Conservation (phyloP, 2,113 vertebrate species). For the Colinus virginianus region DNA sequence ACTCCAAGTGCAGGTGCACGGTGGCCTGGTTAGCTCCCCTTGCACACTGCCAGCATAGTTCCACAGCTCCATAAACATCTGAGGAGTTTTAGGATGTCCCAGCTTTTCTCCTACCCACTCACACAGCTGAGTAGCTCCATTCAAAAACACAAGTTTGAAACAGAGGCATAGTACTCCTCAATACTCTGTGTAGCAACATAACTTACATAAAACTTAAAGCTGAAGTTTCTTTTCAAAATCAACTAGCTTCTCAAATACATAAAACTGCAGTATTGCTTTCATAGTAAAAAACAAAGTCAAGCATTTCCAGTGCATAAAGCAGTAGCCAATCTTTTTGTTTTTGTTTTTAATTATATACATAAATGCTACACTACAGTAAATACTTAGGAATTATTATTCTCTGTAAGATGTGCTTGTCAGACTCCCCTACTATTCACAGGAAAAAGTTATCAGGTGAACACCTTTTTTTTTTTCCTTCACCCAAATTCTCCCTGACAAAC, state of each 20-base stretch:
- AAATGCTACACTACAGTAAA: neutral
- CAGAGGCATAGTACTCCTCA: rapidly evolving
- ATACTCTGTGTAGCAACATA: neutral
- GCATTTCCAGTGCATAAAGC: neutral
- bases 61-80: neutral
- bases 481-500: neutral
- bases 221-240: neutral
- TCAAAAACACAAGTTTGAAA: neutral
- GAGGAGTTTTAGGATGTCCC: neutral
- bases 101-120: neutral
- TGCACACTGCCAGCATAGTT: rapidly evolving
- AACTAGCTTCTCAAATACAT: neutral
- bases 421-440: neutral
- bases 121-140: neutral
- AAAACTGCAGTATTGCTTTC: neutral
- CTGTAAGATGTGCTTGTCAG: neutral
- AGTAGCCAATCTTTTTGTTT: neutral
- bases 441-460: neutral
- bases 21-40: neutral
- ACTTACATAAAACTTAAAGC: neutral
- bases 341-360: neutral
- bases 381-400: neutral
- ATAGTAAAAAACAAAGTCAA: neutral
- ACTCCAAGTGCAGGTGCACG: neutral
- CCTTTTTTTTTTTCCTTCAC: neutral